Percentiles rank a stretch among this genome's conserved stretches.
Conservation (phyloP, 2,113 vertebrate species). For the Prinia subflava region DNA sequence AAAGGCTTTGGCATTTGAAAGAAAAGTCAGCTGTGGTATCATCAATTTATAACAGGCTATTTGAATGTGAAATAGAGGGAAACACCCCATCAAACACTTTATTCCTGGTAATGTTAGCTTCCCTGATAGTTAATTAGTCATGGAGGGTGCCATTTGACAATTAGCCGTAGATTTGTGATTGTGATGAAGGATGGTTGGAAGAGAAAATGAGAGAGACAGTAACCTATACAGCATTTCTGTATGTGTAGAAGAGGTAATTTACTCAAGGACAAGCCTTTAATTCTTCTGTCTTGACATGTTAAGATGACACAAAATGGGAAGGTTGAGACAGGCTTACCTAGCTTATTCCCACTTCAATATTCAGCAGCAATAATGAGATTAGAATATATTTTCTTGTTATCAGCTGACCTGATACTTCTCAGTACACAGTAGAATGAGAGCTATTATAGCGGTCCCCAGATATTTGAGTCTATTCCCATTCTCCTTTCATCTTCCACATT, state of each 20-base stretch:
- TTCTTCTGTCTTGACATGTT: not conserved
- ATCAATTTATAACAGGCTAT: constrained; percentile 14
- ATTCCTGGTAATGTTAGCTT: constrained; percentile 19
- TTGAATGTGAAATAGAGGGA: constrained; percentile 1
- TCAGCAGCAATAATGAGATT: constrained; percentile 17
- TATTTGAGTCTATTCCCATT: not conserved
- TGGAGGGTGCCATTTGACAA: not conserved
- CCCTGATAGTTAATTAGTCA: constrained; percentile 24
- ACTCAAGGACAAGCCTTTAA: not conserved
- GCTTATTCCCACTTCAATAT: constrained; percentile 10
- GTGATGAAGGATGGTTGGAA: not conserved
- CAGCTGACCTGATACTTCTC: not conserved
- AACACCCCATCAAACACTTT: not conserved
- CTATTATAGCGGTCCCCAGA: not conserved
- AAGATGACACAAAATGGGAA: not conserved
- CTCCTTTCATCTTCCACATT: not conserved
- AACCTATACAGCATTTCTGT: not conserved
- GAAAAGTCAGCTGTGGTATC: constrained; percentile 36
- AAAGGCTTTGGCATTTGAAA: constrained; percentile 49
- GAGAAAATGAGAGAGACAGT: not conserved
- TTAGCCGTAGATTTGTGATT: not conserved
- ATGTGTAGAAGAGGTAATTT: not conserved
- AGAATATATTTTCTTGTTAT: constrained; percentile 19
- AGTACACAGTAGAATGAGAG: not conserved
- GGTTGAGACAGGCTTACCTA: not conserved